Evolutionary conservation across 2,113 vertebrate genomes (phyloP), one percentile per base, ranked within the genome.

Genomic region (Ancistrus triradiatus): DNA sequence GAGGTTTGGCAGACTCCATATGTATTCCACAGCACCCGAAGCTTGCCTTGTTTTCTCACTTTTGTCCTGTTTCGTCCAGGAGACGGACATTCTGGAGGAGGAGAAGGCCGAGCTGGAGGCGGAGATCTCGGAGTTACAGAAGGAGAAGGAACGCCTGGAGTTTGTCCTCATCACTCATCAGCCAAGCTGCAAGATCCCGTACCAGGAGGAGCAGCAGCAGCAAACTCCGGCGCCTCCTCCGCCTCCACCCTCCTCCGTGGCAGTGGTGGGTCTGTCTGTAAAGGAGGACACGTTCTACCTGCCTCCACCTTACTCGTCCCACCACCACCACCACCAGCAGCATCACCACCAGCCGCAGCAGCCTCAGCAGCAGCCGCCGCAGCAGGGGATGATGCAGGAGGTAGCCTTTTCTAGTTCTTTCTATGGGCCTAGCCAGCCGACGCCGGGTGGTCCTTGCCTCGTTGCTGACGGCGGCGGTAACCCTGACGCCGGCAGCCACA

Each of bases 61-160:
- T 17, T 13, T 18, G n/a, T 49, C 58, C 9, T 50, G 25, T 14
- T 4, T 13, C 8, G 0, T 15, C 2, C 81, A 98, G 95, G 95
- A 97, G 84, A 98, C 95, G 0, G 95, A 98, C 61, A 80, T 94
- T 5, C 74, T 98, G 81, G 95, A 98, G 81, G 95, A 98, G 82
- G 90, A 95, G 79, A 98, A 96, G 50, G 91, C 95, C 0, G 93
- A 93, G 74, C 85, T 98, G 74, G 93, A 98, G 84, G 92, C 95
- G 0, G 95, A 97, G 85, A 97, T 98, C 24, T 92, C 92, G 0
- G 93, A 97, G 76, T 88, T 98, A 53, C 95, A 91, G 75, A 97
- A 97, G 83, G 94, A 98, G 86, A 94, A 97, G 77, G 95, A 97
- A 48, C 90, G 93, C 0, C 81, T 98, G 84, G 94, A 97, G 70